Base-by-base conservation (phyloP, 1,140 invertebrate genomes). In the Rhopalosiphum maidis region DNA sequence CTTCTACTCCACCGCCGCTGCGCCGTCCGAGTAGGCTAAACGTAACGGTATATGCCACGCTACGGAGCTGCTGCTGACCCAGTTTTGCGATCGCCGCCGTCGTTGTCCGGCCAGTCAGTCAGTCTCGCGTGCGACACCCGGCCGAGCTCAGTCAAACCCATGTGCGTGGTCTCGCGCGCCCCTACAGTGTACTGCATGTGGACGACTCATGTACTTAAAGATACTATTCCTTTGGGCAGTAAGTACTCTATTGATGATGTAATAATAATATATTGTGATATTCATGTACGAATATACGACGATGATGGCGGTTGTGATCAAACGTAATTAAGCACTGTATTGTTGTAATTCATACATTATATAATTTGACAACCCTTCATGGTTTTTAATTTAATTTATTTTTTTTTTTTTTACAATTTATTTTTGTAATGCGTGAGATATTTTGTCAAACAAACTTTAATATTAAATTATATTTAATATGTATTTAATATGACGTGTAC, bases 201-300 rank as follows among this genome's bases (percentile, higher is more conserved):
- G 91, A 93, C 91, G 91, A 93, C 91, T 93, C 91, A 93, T 93
- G 91, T 93, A 93, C 91, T 43, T 93, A 93, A 93, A 93, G 91
- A 86, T 93, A 93, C 91, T 93, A 93, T 46, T 93, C 91, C 91
- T 93, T 41, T 93, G 91, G 91, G 91, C 91, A 93, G 91, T 93
- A 93, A 93, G 91, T 93, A 93, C 37, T 43, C 48, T 51, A 46
- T 18, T 77, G 60, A 77, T n/a, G 30, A n/a, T 68, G n/a, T 68
- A n/a, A 77, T 77, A 77, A 68, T 68, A n/a, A 77, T 77, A 21
- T n/a, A 25, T 30, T 8, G 25, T 54, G 54, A 30, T 68, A 15
- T 18, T 18, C 1, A 51, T 18, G 0, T 18, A 46, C 46, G 48
- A 4, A 15, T 3, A 18, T 1, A 51, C 15, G 48, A 68, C 15